Conservation (phyloP, 2,888 invertebrate species). For the Epinotia nisella region DNA sequence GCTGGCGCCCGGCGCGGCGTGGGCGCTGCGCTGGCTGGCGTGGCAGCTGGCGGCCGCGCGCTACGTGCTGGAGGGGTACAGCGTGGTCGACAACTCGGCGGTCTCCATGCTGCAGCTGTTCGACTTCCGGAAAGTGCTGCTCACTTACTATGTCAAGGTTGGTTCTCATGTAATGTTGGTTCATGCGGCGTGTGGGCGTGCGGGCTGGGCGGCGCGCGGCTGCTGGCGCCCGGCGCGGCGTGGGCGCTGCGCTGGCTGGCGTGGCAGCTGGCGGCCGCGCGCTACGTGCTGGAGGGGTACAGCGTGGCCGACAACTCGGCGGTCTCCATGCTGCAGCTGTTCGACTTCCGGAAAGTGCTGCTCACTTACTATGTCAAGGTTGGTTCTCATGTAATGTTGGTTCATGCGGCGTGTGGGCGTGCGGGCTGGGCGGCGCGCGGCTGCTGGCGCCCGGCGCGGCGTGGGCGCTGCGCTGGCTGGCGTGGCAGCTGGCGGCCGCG, state of each 20-base stretch:
- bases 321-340: constrained; percentile 98
- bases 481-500: constrained; percentile 97
- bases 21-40: no score
- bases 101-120: no score
- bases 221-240: constrained; percentile 98
- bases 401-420: no score
- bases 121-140: no score
- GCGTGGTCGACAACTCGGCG: no score
- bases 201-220: constrained; percentile 90
- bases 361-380: constrained; percentile 34
- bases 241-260: constrained; percentile 99
- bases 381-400: constrained; percentile 88
- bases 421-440: no score
- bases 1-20: no score
- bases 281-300: constrained; percentile 99
- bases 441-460: constrained; percentile 97
- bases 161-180: no score
- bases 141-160: no score
- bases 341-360: constrained; percentile 98
- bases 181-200: constrained; percentile 86
- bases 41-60: no score
- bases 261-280: constrained; percentile 98
- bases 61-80: no score
- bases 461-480: constrained; percentile 98
- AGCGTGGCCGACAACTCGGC: constrained; percentile 99